phyloP scores from a whole-genome alignment of 2,113 vertebrate genomes.

The Pollimyrus isidori region DNA sequence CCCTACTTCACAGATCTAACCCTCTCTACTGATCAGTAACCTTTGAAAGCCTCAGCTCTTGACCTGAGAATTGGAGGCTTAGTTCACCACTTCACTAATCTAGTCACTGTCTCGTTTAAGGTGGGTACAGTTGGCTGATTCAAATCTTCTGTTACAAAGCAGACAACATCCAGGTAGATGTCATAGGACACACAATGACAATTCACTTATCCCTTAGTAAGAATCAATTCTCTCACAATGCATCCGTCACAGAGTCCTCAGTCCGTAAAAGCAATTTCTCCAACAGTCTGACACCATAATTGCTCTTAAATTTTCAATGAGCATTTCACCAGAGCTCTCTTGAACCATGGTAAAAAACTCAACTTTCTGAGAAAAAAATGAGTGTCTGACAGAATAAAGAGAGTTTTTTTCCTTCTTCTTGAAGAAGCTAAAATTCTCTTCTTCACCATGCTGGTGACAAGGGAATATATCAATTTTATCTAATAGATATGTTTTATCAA shows the following conservation, averaged over 20 bases:
- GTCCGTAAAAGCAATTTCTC: slow-evolving; percentile 89
- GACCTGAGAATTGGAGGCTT: slow-evolving; percentile 75
- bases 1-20: slow-evolving; percentile 68
- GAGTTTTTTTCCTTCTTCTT: slow-evolving; percentile 62
- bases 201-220: slow-evolving; percentile 91
- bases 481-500: slow-evolving; percentile 4
- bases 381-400: slow-evolving; percentile 78
- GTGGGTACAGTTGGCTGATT: slow-evolving; percentile 77
- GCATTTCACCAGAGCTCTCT: slow-evolving; percentile 82
- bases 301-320: slow-evolving; percentile 88
- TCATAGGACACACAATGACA: slow-evolving; percentile 95
- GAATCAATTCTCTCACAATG: slow-evolving; percentile 99
- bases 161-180: slow-evolving; percentile 86
- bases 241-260: slow-evolving; percentile 93
- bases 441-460: not conserved
- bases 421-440: slow-evolving; percentile 68
- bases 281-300: slow-evolving; percentile 95
- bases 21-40: slow-evolving; percentile 62
- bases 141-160: slow-evolving; percentile 91
- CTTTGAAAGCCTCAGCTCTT: slow-evolving; percentile 74
- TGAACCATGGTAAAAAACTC: slow-evolving; percentile 85
- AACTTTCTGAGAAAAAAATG: slow-evolving; percentile 70
- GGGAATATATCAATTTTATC: not conserved
- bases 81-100: slow-evolving; percentile 72
- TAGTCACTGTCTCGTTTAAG: slow-evolving; percentile 65